A percentile compares a stretch with the other conserved stretches of the same genome.
Conservation (phyloP, 2,113 vertebrate genomes). For the Odocoileus hemionus region DNA sequence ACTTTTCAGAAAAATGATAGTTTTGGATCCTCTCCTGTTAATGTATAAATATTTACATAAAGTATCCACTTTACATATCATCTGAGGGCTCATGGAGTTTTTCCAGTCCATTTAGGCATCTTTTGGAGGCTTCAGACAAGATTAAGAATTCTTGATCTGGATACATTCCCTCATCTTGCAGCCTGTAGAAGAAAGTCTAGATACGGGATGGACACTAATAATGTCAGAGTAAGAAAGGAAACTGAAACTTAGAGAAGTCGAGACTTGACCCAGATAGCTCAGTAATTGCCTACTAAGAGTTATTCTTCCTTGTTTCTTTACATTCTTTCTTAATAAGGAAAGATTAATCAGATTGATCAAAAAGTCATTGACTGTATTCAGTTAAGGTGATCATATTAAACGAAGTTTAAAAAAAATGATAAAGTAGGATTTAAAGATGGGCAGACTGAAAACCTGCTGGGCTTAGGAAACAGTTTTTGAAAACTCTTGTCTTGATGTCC, state of each 20-base stretch:
- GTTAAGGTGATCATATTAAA: neutral
- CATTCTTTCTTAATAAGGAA: neutral
- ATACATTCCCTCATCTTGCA: neutral
- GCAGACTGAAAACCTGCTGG: neutral
- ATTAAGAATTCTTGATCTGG: neutral
- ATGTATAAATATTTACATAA: neutral
- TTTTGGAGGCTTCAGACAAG: neutral
- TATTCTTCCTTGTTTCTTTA: neutral
- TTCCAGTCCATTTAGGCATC: neutral
- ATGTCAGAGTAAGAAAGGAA: neutral
- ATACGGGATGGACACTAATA: rapidly evolving
- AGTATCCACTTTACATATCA: neutral
- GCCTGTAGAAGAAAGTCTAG: neutral
- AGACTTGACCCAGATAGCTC: rapidly evolving
- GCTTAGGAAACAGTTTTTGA: neutral
- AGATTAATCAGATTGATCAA: neutral
- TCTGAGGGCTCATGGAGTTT: neutral
- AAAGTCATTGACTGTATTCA: neutral
- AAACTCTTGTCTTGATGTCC: neutral
- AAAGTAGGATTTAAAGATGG: neutral
- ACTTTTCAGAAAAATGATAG: neutral
- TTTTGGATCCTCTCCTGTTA: neutral
- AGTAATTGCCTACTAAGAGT: neutral
- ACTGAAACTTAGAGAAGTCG: neutral
- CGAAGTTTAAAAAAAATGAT: no score